These are phyloP conservation scores for Calyptommatus sinebrachiatus DNA, from an alignment of 2,113 vertebrate species.

Conservation along the genomic window DNA sequence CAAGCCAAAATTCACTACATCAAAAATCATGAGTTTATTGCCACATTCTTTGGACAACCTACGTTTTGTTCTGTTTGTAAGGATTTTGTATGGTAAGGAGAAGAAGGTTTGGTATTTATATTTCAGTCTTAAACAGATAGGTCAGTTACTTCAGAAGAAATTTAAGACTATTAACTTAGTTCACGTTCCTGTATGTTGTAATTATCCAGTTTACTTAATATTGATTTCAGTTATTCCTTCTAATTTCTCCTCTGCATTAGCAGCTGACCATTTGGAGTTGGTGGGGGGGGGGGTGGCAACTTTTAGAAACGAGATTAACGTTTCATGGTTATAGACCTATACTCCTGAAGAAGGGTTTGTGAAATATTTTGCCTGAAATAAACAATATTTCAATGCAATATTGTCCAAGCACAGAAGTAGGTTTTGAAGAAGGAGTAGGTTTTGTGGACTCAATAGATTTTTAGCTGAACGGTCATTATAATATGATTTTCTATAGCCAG, in stretches of 20 bases:
- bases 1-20: conserved; percentile 98
- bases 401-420: background rate
- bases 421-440: too few species aligned
- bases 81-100: conserved; percentile 94
- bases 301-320: background rate
- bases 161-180: background rate
- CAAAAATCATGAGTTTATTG: conserved; percentile 96
- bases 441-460: background rate
- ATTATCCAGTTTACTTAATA: background rate
- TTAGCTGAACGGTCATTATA: background rate
- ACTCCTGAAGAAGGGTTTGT: too few species aligned
- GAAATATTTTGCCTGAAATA: too few species aligned
- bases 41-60: conserved; percentile 96
- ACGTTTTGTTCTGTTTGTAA: conserved; percentile 98
- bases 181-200: background rate
- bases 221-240: background rate
- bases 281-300: too few species aligned
- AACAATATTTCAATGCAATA: background rate
- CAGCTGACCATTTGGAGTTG: background rate
- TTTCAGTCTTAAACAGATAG: too few species aligned
- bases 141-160: background rate
- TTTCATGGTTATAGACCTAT: background rate
- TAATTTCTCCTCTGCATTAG: background rate
- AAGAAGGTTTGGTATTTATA: too few species aligned
- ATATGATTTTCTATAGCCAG: background rate